These are phyloP conservation scores for Montipora efflorescens DNA, from an alignment of 64 coral and sea anemone genomes.

Conservation along the genomic window DNA sequence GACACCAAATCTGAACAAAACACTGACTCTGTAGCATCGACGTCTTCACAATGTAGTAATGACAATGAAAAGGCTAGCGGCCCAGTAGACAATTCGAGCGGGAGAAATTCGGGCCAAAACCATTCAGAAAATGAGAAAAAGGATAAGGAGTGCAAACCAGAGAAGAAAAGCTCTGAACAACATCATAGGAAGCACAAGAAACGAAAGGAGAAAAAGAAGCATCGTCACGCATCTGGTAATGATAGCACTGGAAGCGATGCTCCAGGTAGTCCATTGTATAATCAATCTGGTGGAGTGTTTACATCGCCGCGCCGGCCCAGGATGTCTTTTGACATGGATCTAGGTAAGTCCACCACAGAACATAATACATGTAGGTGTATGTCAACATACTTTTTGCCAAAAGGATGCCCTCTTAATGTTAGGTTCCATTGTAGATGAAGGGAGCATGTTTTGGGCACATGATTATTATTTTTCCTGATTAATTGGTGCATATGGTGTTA, in stretches of 20 bases:
- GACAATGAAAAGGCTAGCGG: conserved; percentile 9
- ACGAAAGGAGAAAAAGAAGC: conserved; percentile 83
- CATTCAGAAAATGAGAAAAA: conserved; percentile 69
- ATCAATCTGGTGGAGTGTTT: conserved; percentile 24
- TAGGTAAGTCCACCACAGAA: conserved; percentile 56
- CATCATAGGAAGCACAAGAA: conserved; percentile 74
- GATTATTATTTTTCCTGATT: too few species aligned
- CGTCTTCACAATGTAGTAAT: conserved; percentile 37
- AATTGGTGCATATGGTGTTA: too few species aligned
- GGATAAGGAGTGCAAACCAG: conserved; percentile 59
- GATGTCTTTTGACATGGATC: conserved; percentile 86
- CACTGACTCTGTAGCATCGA: conserved; percentile 21
- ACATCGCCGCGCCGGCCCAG: conserved; percentile 63
- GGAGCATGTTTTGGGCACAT: too few species aligned
- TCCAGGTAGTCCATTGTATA: conserved; percentile 70
- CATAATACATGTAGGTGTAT: background rate
- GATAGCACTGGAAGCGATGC: conserved; percentile 88
- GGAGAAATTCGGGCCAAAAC: conserved; percentile 31
- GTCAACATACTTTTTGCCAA: background rate
- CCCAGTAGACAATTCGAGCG: background rate
- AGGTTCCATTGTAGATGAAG: background rate
- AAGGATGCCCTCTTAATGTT: too few species aligned
- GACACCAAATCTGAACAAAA: conserved; percentile 21
- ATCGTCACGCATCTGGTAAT: conserved; percentile 86
- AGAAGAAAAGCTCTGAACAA: conserved; percentile 77